Percentiles rank a stretch among this genome's conserved stretches.
Evolutionary conservation across 2,797 vertebrate species (phyloP).

Genomic region (Hydrolagus colliei): DNA sequence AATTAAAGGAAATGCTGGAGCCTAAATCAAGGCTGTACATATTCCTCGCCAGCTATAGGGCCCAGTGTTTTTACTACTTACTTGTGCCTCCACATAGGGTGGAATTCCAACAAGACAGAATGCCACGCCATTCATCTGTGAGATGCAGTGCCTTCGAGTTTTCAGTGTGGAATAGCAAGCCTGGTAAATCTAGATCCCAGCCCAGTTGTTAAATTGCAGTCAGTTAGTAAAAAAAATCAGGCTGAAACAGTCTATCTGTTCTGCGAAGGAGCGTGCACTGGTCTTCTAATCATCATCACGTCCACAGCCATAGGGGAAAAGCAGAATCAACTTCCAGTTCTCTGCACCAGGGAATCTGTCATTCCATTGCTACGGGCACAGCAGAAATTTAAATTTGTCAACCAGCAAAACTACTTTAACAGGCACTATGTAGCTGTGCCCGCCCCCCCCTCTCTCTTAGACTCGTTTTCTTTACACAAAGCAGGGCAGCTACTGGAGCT

Average conservation of each 20-base stretch:
- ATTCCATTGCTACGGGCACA: not conserved
- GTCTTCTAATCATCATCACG: constrained; percentile 29
- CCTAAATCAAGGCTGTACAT: constrained; percentile 4
- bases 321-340: constrained; percentile 29
- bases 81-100: constrained; percentile 72
- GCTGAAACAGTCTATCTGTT: constrained; percentile 21
- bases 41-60: not conserved
- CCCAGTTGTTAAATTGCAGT: constrained; percentile 16
- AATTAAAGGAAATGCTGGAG: constrained; percentile 25
- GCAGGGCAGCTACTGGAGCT: not conserved
- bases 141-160: constrained; percentile 42
- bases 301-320: constrained; percentile 29
- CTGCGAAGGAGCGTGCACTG: constrained; percentile 15
- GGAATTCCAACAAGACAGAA: constrained; percentile 98
- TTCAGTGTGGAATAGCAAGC: constrained; percentile 15
- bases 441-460: not conserved
- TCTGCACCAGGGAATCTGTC: constrained; percentile 28
- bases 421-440: not conserved
- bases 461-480: not conserved
- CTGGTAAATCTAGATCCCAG: not conserved
- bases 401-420: not conserved
- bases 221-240: not conserved
- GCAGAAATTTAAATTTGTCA: not conserved
- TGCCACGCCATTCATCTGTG: constrained; percentile 96
- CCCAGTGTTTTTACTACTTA: constrained; percentile 49